Evolutionary conservation across 2,113 vertebrate species (phyloP).

Genomic region (Hippopotamus amphibius): DNA sequence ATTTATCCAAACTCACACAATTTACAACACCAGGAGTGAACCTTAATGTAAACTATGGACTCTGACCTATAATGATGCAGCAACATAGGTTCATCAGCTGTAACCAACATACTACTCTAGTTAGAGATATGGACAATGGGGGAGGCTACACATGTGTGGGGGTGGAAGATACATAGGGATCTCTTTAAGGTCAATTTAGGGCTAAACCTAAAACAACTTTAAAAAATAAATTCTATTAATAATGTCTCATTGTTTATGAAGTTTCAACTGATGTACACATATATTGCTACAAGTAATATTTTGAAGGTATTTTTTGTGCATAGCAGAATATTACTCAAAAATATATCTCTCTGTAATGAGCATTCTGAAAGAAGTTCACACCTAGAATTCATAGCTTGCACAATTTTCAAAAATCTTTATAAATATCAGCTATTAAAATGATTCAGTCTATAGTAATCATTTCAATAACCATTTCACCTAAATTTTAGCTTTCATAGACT

Average conservation of each 20-base stretch:
- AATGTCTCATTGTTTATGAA: background rate
- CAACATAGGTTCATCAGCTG: background rate
- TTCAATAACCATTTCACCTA: background rate
- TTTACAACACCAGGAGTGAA: background rate
- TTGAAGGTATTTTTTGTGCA: background rate
- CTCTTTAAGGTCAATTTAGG: background rate
- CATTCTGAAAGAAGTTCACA: background rate
- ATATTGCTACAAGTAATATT: background rate
- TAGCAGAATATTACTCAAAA: background rate
- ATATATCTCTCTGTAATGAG: background rate
- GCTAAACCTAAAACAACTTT: background rate
- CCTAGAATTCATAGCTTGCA: background rate
- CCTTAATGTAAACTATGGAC: background rate
- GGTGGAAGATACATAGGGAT: background rate
- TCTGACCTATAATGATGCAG: background rate
- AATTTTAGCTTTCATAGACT: too few relatives aligned
- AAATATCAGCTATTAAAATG: background rate
- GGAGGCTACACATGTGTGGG: background rate
- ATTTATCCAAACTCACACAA: background rate
- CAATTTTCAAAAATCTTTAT: background rate
- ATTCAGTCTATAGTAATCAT: background rate
- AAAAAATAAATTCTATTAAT: background rate
- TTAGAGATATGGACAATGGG: background rate
- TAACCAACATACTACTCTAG: background rate
- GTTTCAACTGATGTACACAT: background rate